These are phyloP conservation scores for Catonia carolina DNA, from an alignment of 2,888 invertebrate genomes.

Conservation along the genomic window DNA sequence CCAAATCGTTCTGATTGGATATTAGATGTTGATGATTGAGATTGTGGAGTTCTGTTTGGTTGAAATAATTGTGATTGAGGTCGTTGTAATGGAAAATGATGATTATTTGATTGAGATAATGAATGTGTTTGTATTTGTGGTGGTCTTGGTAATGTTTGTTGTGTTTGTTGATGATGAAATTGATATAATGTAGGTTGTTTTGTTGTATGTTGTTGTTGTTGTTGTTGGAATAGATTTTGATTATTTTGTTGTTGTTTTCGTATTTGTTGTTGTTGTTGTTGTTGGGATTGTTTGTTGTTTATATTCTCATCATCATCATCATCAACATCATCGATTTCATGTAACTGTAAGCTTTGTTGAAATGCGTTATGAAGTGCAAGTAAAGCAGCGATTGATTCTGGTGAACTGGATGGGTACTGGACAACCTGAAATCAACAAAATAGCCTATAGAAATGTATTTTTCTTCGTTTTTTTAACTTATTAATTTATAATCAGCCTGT, in stretches of 20 bases:
- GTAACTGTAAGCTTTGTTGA: slow-evolving; percentile 34
- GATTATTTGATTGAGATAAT: slow-evolving; percentile 10
- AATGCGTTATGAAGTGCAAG: slow-evolving; percentile 37
- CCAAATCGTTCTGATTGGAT: slow-evolving; percentile 27
- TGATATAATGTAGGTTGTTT: slow-evolving; percentile 15
- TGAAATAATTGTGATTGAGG: slow-evolving; percentile 16
- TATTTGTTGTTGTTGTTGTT: slow-evolving; percentile 7
- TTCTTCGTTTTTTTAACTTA: too few species aligned
- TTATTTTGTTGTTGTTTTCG: slow-evolving; percentile 16
- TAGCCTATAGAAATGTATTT: too few species aligned
- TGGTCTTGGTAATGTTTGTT: slow-evolving; percentile 16
- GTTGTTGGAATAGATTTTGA: slow-evolving; percentile 18
- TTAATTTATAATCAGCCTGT: too few species aligned
- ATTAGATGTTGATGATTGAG: slow-evolving; percentile 6
- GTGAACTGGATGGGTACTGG: slow-evolving; percentile 28
- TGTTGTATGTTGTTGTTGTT: slow-evolving; percentile 3
- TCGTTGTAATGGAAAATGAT: too few species aligned
- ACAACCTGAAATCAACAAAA: slow-evolving; percentile 4
- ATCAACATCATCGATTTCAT: slow-evolving; percentile 22
- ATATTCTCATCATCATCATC: slow-evolving; percentile 24
- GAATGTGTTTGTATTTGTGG: slow-evolving; percentile 1
- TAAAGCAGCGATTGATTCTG: slow-evolving; percentile 35
- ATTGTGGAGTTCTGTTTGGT: slow-evolving; percentile 10
- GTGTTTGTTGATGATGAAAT: slow-evolving; percentile 12
- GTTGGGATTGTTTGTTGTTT: too few species aligned